These are phyloP conservation scores for Mus spretus DNA, from an alignment of 2,797 vertebrate genomes.

Conservation along the genomic window DNA sequence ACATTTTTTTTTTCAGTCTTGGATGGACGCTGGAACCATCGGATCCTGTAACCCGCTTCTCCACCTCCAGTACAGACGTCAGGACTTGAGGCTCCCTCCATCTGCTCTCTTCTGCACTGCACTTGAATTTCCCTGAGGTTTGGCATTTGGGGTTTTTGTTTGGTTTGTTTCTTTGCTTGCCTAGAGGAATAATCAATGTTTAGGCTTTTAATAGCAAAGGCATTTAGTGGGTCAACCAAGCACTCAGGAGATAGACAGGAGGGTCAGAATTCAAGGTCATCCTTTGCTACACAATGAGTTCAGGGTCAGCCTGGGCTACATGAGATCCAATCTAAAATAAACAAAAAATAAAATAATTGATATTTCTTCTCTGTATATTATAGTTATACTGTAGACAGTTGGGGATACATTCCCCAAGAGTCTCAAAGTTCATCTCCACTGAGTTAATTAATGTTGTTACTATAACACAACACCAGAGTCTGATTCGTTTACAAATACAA, in stretches of 20 bases:
- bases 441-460: background rate
- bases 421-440: background rate
- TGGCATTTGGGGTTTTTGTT: background rate
- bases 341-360: background rate
- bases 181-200: background rate
- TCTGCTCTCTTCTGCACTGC: too few species aligned
- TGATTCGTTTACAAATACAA: background rate
- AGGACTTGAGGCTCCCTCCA: too few species aligned
- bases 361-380: background rate
- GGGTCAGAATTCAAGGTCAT: background rate
- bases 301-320: background rate
- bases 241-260: background rate
- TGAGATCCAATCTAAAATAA: background rate
- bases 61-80: background rate
- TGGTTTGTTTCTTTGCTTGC: background rate
- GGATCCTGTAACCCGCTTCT: background rate
- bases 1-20: background rate
- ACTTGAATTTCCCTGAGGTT: background rate
- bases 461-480: background rate
- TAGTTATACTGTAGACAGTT: background rate
- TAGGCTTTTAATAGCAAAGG: background rate
- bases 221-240: background rate
- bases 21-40: background rate
- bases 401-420: background rate
- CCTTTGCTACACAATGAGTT: background rate